Conservation (phyloP, 2,888 invertebrate genomes). For the Cataglyphis altisquamis region DNA sequence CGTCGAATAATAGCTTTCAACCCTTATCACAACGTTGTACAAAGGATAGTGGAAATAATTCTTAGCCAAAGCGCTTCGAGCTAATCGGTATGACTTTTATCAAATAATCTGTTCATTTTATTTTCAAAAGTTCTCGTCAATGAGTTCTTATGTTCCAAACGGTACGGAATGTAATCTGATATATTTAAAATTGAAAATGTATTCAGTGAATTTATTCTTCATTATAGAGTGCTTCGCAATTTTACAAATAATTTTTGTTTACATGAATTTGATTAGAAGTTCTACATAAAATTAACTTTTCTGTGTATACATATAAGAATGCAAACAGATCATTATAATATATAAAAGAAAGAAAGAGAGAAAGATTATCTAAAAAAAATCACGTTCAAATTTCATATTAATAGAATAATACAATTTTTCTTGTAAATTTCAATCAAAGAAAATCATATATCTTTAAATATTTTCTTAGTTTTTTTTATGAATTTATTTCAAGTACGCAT, state of each 20-base stretch:
- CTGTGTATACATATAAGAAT: neutral
- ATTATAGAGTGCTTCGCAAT: neutral
- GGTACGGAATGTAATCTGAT: neutral
- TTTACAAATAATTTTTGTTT: neutral
- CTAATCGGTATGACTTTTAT: conserved; percentile 58
- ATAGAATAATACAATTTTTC: neutral
- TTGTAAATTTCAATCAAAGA: neutral
- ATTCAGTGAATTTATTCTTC: neutral
- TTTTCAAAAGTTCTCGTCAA: conserved; percentile 3
- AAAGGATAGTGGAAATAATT: conserved; percentile 67
- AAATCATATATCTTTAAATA: neutral
- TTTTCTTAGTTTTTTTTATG: neutral
- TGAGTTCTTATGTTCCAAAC: neutral
- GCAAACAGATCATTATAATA: neutral
- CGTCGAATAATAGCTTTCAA: conserved; percentile 66
- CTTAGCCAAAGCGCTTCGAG: conserved; percentile 49
- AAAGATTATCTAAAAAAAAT: neutral
- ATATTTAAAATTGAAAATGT: neutral
- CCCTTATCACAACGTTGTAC: conserved; percentile 50
- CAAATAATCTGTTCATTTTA: neutral
- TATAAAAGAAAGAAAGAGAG: too few species aligned
- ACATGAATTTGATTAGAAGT: neutral
- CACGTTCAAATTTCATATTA: neutral
- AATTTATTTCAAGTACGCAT: neutral
- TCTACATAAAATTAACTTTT: neutral